Conservation (phyloP, 2,113 vertebrate genomes). For the Diadophis punctatus region DNA sequence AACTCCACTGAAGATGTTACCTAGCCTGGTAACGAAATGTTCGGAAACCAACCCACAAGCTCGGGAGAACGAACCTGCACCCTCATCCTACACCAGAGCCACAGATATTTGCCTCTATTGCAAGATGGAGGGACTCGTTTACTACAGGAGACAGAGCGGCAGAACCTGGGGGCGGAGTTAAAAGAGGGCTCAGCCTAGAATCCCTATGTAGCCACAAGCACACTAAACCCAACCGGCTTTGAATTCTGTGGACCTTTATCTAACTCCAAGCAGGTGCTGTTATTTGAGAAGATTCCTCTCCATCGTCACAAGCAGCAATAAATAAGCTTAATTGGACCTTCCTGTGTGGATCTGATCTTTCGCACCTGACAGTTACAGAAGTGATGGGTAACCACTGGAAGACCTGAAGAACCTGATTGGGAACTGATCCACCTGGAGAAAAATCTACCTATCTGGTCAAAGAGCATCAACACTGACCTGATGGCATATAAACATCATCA, state of each 20-base stretch:
- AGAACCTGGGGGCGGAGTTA: not conserved
- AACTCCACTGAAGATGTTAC: too few species aligned
- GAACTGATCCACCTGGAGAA: not conserved
- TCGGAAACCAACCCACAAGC: too few species aligned
- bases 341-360: not conserved
- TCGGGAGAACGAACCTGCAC: too few species aligned
- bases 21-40: too few species aligned
- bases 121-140: not conserved
- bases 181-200: not conserved
- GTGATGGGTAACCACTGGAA: not conserved
- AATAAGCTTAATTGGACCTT: not conserved
- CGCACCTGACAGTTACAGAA: not conserved
- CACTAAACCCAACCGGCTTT: not conserved
- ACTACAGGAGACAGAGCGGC: not conserved
- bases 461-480: not conserved
- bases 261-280: not conserved
- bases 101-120: not conserved
- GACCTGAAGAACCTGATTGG: not conserved
- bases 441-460: not conserved
- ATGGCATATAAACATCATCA: not conserved
- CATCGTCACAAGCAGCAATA: not conserved
- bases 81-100: too few species aligned
- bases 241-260: not conserved
- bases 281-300: not conserved
- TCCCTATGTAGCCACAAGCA: not conserved